phyloP scores from a whole-genome alignment of 23 tunicate genomes.

The Halocynthia roretzi region DNA sequence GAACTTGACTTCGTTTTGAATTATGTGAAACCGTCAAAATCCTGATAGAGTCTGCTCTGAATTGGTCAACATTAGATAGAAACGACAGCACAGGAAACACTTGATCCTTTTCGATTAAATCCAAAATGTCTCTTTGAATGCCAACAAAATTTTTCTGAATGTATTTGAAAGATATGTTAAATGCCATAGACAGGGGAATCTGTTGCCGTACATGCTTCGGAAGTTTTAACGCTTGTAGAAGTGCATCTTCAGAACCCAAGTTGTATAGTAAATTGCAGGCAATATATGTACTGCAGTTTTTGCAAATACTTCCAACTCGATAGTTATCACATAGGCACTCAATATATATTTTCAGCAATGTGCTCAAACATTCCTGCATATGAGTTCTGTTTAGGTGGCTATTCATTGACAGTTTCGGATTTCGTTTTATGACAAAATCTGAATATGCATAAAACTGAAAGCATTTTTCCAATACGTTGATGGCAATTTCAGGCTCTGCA shows the following conservation, averaged over 20 bases:
- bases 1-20: slow-evolving; percentile 40
- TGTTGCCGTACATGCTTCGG: slow-evolving; percentile 18
- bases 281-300: slow-evolving; percentile 18
- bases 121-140: neutral
- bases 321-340: neutral
- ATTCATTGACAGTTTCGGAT: slow-evolving; percentile 39
- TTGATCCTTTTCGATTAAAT: slow-evolving; percentile 1
- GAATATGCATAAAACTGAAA: slow-evolving; percentile 62
- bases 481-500: slow-evolving; percentile 16
- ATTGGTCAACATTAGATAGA: slow-evolving; percentile 3
- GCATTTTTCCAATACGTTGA: slow-evolving; percentile 47
- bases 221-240: slow-evolving; percentile 23
- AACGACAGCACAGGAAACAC: slow-evolving; percentile 12
- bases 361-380: slow-evolving; percentile 40
- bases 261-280: slow-evolving; percentile 35
- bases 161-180: slow-evolving; percentile 19
- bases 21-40: slow-evolving; percentile 63
- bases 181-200: slow-evolving; percentile 12
- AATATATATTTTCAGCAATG: slow-evolving; percentile 34
- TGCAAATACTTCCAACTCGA: no score
- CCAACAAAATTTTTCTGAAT: slow-evolving; percentile 35
- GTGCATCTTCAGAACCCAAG: slow-evolving; percentile 4
- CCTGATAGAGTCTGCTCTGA: slow-evolving; percentile 9
- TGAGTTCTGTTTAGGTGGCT: slow-evolving; percentile 53
- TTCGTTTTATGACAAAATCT: slow-evolving; percentile 1